phyloP scores from a whole-genome alignment of 2,113 vertebrate species.

The Crypturellus undulatus region DNA sequence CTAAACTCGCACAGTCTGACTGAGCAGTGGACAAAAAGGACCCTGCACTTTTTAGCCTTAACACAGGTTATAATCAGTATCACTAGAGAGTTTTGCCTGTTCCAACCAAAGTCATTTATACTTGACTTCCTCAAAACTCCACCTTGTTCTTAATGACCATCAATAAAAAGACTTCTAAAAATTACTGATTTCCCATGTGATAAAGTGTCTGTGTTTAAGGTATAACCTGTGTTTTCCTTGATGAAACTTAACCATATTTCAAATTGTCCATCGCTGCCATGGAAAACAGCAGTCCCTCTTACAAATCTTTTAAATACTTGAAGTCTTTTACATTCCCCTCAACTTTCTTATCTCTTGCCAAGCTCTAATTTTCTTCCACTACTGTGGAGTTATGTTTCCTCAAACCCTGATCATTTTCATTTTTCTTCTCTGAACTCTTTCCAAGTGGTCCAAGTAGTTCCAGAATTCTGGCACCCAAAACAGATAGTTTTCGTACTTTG shows the following conservation, averaged over 20 bases:
- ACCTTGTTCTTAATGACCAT: neutral
- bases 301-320: slow-evolving; percentile 14
- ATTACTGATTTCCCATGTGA: neutral
- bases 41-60: neutral
- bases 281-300: neutral
- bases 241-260: slow-evolving; percentile 17
- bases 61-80: neutral
- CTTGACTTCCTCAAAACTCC: neutral
- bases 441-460: slow-evolving; percentile 39
- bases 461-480: slow-evolving; percentile 15
- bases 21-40: neutral
- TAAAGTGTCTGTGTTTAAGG: neutral
- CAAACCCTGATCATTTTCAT: neutral
- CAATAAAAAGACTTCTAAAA: neutral
- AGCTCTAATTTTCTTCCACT: slow-evolving; percentile 31
- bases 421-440: slow-evolving; percentile 42
- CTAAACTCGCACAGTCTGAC: neutral
- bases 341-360: slow-evolving; percentile 10
- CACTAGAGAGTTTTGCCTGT: neutral
- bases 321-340: slow-evolving; percentile 4
- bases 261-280: neutral
- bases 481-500: neutral
- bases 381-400: slow-evolving; percentile 24
- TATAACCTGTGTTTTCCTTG: neutral
- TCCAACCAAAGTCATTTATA: neutral